These are phyloP conservation scores for Cyanistes caeruleus DNA, from an alignment of 2,113 vertebrate species.

Conservation along the genomic window DNA sequence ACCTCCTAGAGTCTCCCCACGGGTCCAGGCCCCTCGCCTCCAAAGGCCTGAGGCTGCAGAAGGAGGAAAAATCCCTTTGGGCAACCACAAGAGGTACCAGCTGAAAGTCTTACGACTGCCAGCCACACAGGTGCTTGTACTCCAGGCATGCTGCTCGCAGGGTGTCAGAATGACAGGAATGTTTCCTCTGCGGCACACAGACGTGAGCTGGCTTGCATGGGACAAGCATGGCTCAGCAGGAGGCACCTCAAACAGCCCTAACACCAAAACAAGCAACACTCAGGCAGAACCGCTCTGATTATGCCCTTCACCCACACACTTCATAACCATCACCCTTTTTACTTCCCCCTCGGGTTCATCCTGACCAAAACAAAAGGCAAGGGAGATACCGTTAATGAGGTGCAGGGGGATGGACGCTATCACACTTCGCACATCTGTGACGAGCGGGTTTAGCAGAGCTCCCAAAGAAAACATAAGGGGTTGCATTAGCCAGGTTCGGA, in stretches of 20 bases:
- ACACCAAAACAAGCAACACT: constrained; percentile 33
- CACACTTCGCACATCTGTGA: not conserved
- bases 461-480: not conserved
- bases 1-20: not conserved
- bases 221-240: not conserved
- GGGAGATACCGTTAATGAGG: not conserved
- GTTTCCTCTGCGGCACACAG: not conserved
- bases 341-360: not conserved
- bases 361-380: constrained; percentile 1
- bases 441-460: not conserved
- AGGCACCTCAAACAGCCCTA: not conserved
- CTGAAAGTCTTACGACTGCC: not conserved
- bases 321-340: constrained; percentile 33
- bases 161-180: not conserved
- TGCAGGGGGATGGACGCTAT: not conserved
- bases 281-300: not conserved
- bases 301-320: not conserved
- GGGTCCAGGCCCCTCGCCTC: not conserved
- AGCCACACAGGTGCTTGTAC: not conserved
- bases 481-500: not conserved
- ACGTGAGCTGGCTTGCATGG: not conserved
- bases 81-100: not conserved
- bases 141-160: not conserved
- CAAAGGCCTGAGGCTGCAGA: not conserved
- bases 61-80: not conserved